A percentile compares a stretch with the other conserved stretches of the same genome.
Evolutionary conservation across 2,888 invertebrate genomes (phyloP).

Genomic region (Clanis bilineata): DNA sequence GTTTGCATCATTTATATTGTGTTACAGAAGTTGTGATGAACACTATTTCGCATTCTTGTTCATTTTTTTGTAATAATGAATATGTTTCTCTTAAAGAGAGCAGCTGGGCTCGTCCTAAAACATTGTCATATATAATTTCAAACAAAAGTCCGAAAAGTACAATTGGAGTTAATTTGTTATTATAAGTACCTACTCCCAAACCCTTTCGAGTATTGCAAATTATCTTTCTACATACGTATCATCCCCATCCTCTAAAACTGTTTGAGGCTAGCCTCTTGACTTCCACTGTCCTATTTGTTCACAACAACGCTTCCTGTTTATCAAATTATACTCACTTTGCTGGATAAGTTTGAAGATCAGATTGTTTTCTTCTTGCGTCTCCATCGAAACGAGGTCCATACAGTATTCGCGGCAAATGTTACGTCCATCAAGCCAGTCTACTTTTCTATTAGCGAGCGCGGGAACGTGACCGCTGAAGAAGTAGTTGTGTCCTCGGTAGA

Average conservation of each 20-base stretch:
- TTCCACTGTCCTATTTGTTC: too few species aligned
- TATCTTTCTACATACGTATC: too few species aligned
- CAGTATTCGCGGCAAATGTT: constrained; percentile 96
- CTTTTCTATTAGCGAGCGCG: constrained; percentile 88
- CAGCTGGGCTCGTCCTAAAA: too few species aligned
- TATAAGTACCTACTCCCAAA: too few species aligned
- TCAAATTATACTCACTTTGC: constrained; percentile 87
- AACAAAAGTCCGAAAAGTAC: too few species aligned
- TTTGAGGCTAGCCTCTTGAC: too few species aligned
- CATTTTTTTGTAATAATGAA: not conserved
- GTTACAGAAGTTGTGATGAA: not conserved
- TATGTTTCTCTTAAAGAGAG: too few species aligned
- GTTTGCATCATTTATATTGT: not conserved
- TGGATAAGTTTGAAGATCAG: constrained; percentile 93
- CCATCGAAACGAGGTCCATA: constrained; percentile 95
- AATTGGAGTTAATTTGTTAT: too few species aligned
- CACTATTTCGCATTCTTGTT: not conserved
- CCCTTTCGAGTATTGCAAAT: too few species aligned
- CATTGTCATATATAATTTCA: too few species aligned
- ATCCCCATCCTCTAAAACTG: too few species aligned
- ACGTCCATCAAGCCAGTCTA: constrained; percentile 95
- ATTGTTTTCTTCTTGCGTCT: constrained; percentile 95
- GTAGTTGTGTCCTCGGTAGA: constrained; percentile 93
- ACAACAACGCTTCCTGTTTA: too few species aligned
- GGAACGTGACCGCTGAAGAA: constrained; percentile 93